Conservation (phyloP, 2,888 invertebrate species). For the Platypus cylindrus region DNA sequence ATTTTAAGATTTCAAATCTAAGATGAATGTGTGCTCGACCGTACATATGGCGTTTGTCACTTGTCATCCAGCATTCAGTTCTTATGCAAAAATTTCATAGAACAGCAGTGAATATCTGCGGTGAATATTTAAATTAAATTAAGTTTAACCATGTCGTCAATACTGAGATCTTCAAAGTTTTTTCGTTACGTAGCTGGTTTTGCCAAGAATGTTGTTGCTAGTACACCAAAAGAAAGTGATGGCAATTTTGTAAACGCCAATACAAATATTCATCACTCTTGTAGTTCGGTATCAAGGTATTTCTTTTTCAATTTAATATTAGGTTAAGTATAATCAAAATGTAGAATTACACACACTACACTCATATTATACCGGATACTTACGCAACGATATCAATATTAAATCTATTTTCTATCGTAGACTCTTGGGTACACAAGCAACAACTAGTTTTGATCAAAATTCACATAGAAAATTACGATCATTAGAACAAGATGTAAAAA, state of each 20-base stretch:
- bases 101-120: too few relatives aligned
- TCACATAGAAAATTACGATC: constrained; percentile 54
- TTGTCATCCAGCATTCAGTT: too few relatives aligned
- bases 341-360: neutral
- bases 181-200: constrained; percentile 61
- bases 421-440: constrained; percentile 44
- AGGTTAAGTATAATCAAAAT: neutral
- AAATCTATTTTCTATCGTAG: constrained; percentile 29
- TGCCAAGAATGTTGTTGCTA: constrained; percentile 53
- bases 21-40: too few relatives aligned
- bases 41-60: too few relatives aligned
- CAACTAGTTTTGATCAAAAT: constrained; percentile 43
- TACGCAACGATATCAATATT: constrained; percentile 10
- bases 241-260: constrained; percentile 40
- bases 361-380: constrained; percentile 2
- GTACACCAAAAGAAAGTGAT: constrained; percentile 52
- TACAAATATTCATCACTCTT: constrained; percentile 35
- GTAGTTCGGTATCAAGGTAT: constrained; percentile 38
- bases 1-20: too few relatives aligned
- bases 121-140: neutral
- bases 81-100: too few relatives aligned
- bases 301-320: constrained; percentile 8
- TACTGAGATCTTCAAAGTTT: constrained; percentile 61
- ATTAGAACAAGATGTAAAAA: constrained; percentile 58
- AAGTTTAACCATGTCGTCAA: constrained; percentile 45